Evolutionary conservation across 2,113 vertebrate genomes (phyloP), one percentile per base, ranked within the genome.

Genomic region (Tinamus guttatus): DNA sequence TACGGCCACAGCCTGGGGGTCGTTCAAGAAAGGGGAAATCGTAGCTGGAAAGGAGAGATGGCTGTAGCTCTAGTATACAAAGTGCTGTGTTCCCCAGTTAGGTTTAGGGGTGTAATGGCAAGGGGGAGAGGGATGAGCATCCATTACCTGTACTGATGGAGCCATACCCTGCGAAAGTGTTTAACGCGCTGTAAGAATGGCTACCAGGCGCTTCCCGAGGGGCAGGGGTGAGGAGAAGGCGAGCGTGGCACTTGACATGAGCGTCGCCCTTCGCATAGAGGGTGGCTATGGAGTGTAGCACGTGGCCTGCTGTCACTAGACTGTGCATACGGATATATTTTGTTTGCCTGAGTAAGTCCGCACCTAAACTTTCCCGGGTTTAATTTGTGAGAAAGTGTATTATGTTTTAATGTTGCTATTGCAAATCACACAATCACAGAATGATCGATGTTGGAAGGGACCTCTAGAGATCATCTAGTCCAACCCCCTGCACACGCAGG

Each of bases 201-300:
- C 1, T 28, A 21, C 18, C 5, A 21, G 9, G 21, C 7, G 10
- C 28, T 47, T 56, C 70, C 19, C 43, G 65, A 1, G 19, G 24
- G 38, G 9, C 24, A 69, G 24, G 15, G 32, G 24, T 59, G 41
- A 85, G 7, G 19, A 65, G 59, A 54, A 27, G 3, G 4, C 14
- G 19, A 34, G 9, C 1, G 0, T 17, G 11, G 13, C 15, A 4
- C 0, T 73, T 40, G 24, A 12, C 32, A 14, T 36, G 28, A 41
- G 32, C 4, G 3, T 11, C 56, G 59, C 20, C 28, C 10, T 14
- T 65, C 25, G 69, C 47, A 0, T 1, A 34, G 70, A 73, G 5
- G 25, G 28, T 17, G n/a, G 21, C 36, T 69, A 19, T 2, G 7
- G 49, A n/a, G 34, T 56, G 62, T 28, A 28, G 11, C 11, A 13